Evolutionary conservation across 2,113 vertebrate genomes (phyloP).

Genomic region (Microtus oregoni): DNA sequence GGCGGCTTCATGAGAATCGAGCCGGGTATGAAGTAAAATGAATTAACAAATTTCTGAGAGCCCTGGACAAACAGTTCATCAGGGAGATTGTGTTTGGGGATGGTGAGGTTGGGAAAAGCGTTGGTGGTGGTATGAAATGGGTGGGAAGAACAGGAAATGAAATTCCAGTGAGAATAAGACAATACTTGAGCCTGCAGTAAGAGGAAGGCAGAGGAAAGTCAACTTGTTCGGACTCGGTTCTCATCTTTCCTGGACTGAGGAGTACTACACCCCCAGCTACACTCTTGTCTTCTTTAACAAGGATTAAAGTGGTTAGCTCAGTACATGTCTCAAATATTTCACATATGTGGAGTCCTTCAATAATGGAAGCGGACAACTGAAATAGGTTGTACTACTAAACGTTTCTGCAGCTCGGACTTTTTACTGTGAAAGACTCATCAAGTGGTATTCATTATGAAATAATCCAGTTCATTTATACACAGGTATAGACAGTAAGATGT

Average conservation of each 20-base stretch:
- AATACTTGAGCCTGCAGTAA: neutral
- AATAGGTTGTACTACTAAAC: neutral
- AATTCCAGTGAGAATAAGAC: neutral
- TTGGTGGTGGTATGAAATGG: neutral
- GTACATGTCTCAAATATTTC: neutral
- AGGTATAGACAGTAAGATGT: neutral
- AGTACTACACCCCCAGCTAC: neutral
- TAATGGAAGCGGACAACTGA: neutral
- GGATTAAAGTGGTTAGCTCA: neutral
- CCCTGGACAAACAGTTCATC: neutral
- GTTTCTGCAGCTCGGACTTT: neutral
- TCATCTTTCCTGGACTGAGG: neutral
- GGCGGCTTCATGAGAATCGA: neutral
- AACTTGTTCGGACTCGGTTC: neutral
- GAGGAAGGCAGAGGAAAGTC: neutral
- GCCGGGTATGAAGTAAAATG: neutral
- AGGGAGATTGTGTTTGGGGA: neutral
- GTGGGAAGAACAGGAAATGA: neutral
- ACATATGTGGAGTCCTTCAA: neutral
- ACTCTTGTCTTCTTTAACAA: neutral
- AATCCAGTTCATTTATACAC: neutral
- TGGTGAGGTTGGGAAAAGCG: neutral
- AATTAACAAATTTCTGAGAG: neutral
- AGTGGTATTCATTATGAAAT: neutral
- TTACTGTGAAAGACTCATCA: neutral